These are phyloP conservation scores for Apis mellifera DNA, from an alignment of 1,140 invertebrate species.

Conservation along the genomic window Amel_HAv3.1 CM009940.2:9281501-9282000, in stretches of 20 bases:
- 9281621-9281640: constrained; percentile 5
- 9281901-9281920: not conserved
- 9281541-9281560: constrained; percentile 72
- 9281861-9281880: not conserved
- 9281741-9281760: not conserved
- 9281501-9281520: constrained; percentile 69
- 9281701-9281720: not conserved
- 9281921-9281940: not conserved
- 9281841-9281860: not conserved
- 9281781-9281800: not conserved
- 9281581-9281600: constrained; percentile 20
- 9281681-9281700: not conserved
- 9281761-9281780: not conserved
- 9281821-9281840: not conserved
- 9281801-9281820: not conserved
- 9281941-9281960: not conserved
- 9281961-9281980: constrained; percentile 11
- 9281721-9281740: not conserved
- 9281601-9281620: not conserved
- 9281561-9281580: constrained; percentile 52
- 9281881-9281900: not conserved
- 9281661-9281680: not conserved
- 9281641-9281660: not conserved
- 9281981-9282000: constrained; percentile 30
- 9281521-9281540: constrained; percentile 73